Percentiles rank a stretch among this genome's conserved stretches.
These are phyloP conservation scores for Chunga burmeisteri DNA, from an alignment of 2,113 vertebrate genomes.

Conservation along the genomic window DNA sequence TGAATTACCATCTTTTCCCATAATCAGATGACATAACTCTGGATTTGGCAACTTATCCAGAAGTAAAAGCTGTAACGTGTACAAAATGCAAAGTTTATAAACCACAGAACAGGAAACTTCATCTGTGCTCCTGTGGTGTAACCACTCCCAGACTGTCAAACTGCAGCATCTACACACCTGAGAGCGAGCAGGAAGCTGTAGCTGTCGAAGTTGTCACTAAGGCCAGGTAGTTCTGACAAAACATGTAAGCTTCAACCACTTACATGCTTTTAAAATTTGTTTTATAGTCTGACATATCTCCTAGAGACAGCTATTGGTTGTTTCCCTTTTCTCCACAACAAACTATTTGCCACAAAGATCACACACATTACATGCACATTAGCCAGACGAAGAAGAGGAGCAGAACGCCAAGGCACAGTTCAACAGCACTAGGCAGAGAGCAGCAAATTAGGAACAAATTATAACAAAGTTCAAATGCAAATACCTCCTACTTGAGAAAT, in stretches of 20 bases:
- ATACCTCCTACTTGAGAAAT: neutral
- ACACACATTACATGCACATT: fast-evolving
- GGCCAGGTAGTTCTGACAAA: neutral
- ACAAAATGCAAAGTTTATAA: neutral
- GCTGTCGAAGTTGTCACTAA: neutral
- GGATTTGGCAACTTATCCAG: neutral
- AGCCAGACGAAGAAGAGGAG: neutral
- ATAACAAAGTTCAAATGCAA: neutral
- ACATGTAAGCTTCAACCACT: neutral
- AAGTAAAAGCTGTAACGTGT: neutral
- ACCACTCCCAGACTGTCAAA: constrained; percentile 38
- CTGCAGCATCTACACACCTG: neutral
- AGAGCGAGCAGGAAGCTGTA: neutral
- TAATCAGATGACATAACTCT: neutral
- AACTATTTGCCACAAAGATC: neutral
- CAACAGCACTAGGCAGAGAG: neutral
- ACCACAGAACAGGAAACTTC: constrained; percentile 38
- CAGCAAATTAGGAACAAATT: neutral
- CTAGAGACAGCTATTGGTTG: neutral
- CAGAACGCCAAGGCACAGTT: neutral
- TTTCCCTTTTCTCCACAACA: neutral
- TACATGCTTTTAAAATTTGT: too few species aligned
- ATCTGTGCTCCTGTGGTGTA: neutral
- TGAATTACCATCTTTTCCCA: neutral
- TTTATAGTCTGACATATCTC: neutral